Percentiles rank a stretch among this genome's conserved stretches.
phyloP scores from a whole-genome alignment of 1,140 invertebrate genomes.

The Drosophila micromelanica region DNA sequence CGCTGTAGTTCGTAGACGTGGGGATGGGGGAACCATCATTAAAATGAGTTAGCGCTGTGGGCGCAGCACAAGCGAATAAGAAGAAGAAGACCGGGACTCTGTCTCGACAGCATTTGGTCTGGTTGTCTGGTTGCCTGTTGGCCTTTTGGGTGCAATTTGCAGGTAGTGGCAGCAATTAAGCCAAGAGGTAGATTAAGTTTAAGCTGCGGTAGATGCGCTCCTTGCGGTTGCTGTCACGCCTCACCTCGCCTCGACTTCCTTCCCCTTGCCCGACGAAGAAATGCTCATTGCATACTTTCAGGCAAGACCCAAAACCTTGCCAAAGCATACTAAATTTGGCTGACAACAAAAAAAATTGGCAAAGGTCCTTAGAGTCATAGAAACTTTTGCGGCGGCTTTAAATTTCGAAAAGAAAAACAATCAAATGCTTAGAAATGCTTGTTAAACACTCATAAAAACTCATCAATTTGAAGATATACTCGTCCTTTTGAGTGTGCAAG shows the following conservation, averaged over 20 bases:
- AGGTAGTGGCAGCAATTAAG: conserved; percentile 80
- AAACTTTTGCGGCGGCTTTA: not conserved
- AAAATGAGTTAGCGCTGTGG: conserved; percentile 77
- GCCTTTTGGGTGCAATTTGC: conserved; percentile 81
- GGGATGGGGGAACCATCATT: conserved; percentile 59
- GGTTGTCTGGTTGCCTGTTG: conserved; percentile 35
- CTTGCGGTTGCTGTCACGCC: conserved; percentile 24
- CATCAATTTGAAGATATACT: too few relatives aligned
- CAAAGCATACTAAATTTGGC: conserved; percentile 11
- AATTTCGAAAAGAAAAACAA: not conserved
- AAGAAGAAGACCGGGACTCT: conserved; percentile 2
- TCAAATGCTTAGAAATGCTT: too few relatives aligned
- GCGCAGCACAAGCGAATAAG: conserved; percentile 22
- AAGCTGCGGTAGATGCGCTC: conserved; percentile 56
- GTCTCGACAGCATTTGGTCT: conserved; percentile 37
- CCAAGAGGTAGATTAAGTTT: conserved; percentile 77
- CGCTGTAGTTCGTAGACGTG: conserved; percentile 34
- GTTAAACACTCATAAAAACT: too few relatives aligned
- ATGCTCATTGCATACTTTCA: conserved; percentile 28
- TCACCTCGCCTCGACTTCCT: not conserved
- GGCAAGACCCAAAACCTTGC: not conserved
- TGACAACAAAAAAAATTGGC: not conserved
- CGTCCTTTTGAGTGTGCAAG: not conserved
- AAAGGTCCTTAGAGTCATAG: not conserved
- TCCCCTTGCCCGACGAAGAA: conserved; percentile 18